Evolutionary conservation across 2,113 vertebrate species (phyloP).

Genomic region (Dromaius novaehollandiae): DNA sequence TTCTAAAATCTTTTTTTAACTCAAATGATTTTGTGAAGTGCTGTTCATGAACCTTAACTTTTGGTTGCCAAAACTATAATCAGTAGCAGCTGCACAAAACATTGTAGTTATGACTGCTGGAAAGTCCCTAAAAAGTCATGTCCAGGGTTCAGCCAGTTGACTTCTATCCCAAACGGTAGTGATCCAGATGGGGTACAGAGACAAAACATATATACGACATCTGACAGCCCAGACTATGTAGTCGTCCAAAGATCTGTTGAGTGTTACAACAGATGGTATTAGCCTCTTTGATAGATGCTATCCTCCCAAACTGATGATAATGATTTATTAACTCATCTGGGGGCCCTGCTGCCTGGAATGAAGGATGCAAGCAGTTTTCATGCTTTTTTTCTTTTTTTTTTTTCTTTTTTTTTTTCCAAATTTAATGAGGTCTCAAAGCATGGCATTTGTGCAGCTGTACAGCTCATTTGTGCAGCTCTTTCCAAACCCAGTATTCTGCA

Average conservation of each 20-base stretch:
- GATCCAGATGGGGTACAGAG: neutral
- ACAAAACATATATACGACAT: neutral
- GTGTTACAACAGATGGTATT: neutral
- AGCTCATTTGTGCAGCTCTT: neutral
- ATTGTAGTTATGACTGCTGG: neutral
- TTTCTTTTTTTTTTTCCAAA: rapidly evolving
- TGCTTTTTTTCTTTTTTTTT: neutral
- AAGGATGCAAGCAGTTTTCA: neutral
- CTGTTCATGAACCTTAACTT: neutral
- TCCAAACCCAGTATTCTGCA: neutral
- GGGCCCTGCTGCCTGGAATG: neutral
- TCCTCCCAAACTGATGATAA: neutral
- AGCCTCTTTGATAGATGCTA: neutral
- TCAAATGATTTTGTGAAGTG: neutral
- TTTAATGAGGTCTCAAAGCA: neutral
- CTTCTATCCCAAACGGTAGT: rapidly evolving
- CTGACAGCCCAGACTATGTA: neutral
- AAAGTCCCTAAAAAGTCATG: neutral
- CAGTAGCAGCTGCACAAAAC: neutral
- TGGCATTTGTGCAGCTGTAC: neutral
- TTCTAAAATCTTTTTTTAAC: neutral
- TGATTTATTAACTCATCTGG: neutral
- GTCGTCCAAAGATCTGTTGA: neutral
- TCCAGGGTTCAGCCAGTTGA: neutral
- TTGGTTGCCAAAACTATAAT: neutral